Evolutionary conservation across 1,140 invertebrate species (phyloP).

Genomic region (Zaprionus inermis): DNA sequence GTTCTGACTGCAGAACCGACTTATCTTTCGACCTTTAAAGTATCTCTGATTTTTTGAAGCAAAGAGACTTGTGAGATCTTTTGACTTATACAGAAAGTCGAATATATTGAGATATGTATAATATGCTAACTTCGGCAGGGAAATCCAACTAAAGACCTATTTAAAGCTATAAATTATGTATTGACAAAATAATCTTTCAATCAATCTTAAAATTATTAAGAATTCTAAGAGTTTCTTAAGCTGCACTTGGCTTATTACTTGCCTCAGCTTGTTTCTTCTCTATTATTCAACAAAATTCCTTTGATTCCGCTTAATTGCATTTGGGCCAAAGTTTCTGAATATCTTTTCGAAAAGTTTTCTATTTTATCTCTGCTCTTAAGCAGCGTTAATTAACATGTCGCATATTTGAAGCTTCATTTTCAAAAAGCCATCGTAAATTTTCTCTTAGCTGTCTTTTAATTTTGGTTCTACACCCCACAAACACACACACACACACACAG

Average conservation of each 20-base stretch:
- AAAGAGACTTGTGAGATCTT: not conserved
- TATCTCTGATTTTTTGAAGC: too few species aligned
- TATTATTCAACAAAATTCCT: slow-evolving; percentile 10
- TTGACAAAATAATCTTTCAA: not conserved
- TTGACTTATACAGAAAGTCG: not conserved
- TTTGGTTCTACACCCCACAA: slow-evolving; percentile 1
- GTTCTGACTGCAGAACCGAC: too few species aligned
- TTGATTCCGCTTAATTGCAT: slow-evolving; percentile 12
- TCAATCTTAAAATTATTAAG: not conserved
- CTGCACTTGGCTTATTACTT: not conserved
- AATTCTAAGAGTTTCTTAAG: not conserved
- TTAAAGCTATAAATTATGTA: not conserved
- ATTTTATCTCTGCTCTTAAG: slow-evolving; percentile 26
- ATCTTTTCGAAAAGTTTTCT: slow-evolving; percentile 11
- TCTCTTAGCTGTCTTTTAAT: slow-evolving; percentile 35
- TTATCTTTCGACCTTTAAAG: too few species aligned
- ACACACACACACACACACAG: not conserved
- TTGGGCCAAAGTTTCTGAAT: slow-evolving; percentile 4
- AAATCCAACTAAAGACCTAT: too few species aligned
- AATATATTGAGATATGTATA: too few species aligned
- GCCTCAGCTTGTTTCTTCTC: not conserved
- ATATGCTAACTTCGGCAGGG: not conserved
- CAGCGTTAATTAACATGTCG: slow-evolving; percentile 40
- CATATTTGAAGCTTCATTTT: slow-evolving; percentile 29
- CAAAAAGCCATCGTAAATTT: slow-evolving; percentile 32